phyloP scores from a whole-genome alignment of 2,113 vertebrate species.

The Periophthalmus modestus region DNA sequence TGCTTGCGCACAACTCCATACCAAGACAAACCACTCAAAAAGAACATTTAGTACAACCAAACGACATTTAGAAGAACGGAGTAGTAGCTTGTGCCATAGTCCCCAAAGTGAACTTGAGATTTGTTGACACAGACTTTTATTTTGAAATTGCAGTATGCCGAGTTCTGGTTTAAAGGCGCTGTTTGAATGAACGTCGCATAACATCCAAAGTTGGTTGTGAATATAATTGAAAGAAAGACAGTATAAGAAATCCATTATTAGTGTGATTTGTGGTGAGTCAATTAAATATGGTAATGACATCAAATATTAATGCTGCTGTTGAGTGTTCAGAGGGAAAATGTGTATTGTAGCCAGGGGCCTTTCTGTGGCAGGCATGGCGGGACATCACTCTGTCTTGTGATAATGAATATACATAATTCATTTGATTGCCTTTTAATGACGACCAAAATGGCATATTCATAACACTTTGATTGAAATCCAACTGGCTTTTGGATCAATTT shows the following conservation, averaged over 20 bases:
- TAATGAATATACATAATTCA: slow-evolving; percentile 25
- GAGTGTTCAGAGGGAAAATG: not conserved
- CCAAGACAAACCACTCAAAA: not conserved
- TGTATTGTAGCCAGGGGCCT: not conserved
- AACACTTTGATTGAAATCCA: not conserved
- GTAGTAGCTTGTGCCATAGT: not conserved
- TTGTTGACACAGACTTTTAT: not conserved
- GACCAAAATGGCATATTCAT: slow-evolving; percentile 3
- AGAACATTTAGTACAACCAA: not conserved
- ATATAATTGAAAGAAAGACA: not conserved
- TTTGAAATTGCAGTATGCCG: not conserved
- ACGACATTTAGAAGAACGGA: not conserved
- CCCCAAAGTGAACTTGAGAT: not conserved
- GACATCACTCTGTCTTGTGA: slow-evolving; percentile 7
- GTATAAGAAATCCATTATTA: not conserved
- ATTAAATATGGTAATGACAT: not conserved
- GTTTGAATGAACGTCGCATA: not conserved
- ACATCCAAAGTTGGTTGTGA: not conserved
- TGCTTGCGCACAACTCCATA: slow-evolving; percentile 8
- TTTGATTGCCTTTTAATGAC: slow-evolving; percentile 1
- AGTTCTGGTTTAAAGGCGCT: not conserved
- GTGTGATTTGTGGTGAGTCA: not conserved
- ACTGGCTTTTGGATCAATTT: not conserved
- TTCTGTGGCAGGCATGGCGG: not conserved
- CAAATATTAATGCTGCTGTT: not conserved